Conservation (phyloP, 2,888 invertebrate genomes). For the Pseudococcus viburni region DNA sequence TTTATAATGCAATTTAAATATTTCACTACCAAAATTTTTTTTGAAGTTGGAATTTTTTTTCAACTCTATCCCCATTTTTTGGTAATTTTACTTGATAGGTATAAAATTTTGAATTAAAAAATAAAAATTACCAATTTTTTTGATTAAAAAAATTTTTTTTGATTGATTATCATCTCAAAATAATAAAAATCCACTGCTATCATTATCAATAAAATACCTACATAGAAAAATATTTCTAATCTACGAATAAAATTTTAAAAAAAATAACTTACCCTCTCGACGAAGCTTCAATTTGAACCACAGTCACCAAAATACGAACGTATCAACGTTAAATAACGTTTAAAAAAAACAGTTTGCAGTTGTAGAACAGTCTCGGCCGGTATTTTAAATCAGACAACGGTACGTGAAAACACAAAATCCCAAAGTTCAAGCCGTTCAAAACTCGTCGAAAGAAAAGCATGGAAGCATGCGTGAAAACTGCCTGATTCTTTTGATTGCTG, state of each 20-base stretch:
- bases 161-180: background rate
- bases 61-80: background rate
- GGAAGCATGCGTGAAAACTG: slow-evolving; percentile 53
- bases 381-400: slow-evolving; percentile 50
- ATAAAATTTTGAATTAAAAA: no score
- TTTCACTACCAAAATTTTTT: no score
- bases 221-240: no score
- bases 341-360: background rate
- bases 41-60: background rate
- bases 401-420: slow-evolving; percentile 44
- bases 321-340: background rate
- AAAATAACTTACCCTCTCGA: background rate
- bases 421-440: slow-evolving; percentile 53
- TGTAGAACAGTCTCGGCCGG: slow-evolving; percentile 40
- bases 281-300: background rate
- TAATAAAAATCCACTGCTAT: background rate
- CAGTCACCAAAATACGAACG: slow-evolving; percentile 22
- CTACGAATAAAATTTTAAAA: background rate
- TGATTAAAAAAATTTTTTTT: no score
- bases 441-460: slow-evolving; percentile 52
- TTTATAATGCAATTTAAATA: no score
- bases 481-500: slow-evolving; percentile 34
- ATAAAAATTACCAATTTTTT: no score
- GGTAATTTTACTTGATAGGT: no score
- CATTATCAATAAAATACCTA: no score